Evolutionary conservation across 1,140 invertebrate genomes (phyloP), one percentile per base, ranked within the genome.

Genomic region (Orchesella cincta): DNA sequence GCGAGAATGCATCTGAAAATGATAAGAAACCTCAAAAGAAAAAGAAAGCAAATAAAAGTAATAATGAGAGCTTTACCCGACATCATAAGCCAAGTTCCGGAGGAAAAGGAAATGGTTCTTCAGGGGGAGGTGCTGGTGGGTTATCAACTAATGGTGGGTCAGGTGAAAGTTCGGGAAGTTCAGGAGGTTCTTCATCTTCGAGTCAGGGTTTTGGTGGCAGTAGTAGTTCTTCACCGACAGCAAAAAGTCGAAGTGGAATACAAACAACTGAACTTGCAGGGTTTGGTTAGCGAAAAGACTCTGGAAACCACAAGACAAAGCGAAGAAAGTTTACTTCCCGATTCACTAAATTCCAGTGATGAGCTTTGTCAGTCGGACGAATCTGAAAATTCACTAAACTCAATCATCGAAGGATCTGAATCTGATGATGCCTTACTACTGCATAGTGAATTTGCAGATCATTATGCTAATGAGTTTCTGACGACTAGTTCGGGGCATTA

Each of bases 1-100:
- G 23, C 14, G 39, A 73, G 3, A 73, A 46, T 35, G 23, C 2
- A 16, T n/a, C n/a, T n/a, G 39, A 73, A n/a, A 36, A 73, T 14
- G 39, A 73, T 1, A 73, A 73, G 23, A 73, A 73, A 23, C 33
- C 62, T 8, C 62, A 67, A 33, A 73, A 73, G 36, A 73, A 73
- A 35, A 36, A 51, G 46, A 73, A 73, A 31, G 34, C 71, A 14
- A 28, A 14, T 39, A 73, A 39, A 28, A 73, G 28, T 36, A 46
- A 3, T 23, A 51, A 36, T 28, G 35, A 46, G 71, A n/a, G 8
- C 20, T 29, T 73, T 16, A 34, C 71, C 16, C 18, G 34, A 39
- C 71, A 73, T 14, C 18, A 73, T 46, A 36, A 51, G 46, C 71
- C 71, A n/a, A 73, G 28, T 46, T 73, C 71, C 14, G 71, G 71